Conservation (phyloP, 2,888 invertebrate species). For the Spodoptera exigua region DNA sequence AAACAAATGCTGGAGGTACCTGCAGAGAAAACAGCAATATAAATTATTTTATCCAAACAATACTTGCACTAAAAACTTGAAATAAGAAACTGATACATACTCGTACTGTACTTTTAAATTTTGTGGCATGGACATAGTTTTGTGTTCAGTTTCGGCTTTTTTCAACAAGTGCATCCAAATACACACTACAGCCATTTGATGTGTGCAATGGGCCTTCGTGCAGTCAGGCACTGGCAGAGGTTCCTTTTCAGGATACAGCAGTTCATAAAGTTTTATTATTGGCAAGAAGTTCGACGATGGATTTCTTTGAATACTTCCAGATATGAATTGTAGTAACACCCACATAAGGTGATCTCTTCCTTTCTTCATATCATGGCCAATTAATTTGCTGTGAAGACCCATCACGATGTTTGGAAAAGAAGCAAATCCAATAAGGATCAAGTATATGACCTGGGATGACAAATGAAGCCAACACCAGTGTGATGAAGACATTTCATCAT, state of each 20-base stretch:
- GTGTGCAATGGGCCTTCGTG: constrained; percentile 95
- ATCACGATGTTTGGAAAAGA: constrained; percentile 97
- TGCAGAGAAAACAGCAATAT: constrained; percentile 62
- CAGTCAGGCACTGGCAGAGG: constrained; percentile 96
- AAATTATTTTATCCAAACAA: constrained; percentile 3
- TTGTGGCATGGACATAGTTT: constrained; percentile 94
- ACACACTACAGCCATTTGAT: constrained; percentile 97
- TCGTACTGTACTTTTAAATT: constrained; percentile 95
- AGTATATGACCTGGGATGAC: constrained; percentile 97
- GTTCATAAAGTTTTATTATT: constrained; percentile 96
- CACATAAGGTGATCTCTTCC: constrained; percentile 99
- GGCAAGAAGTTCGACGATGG: constrained; percentile 96
- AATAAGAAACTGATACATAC: constrained; percentile 82
- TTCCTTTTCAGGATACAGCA: constrained; percentile 97
- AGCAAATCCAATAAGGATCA: constrained; percentile 97
- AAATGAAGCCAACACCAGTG: constrained; percentile 98
- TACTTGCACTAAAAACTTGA: neutral
- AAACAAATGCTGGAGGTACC: constrained; percentile 95
- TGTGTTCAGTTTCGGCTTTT: constrained; percentile 96
- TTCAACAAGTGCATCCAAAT: constrained; percentile 99
- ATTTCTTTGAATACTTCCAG: constrained; percentile 98
- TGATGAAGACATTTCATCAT: constrained; percentile 90
- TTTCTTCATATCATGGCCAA: constrained; percentile 94
- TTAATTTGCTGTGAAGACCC: constrained; percentile 95
- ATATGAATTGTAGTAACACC: constrained; percentile 98